Percentiles rank a stretch among this genome's conserved stretches.
These are phyloP conservation scores for Rapana venosa DNA, from an alignment of 2,888 invertebrate species.

Conservation along the genomic window DNA sequence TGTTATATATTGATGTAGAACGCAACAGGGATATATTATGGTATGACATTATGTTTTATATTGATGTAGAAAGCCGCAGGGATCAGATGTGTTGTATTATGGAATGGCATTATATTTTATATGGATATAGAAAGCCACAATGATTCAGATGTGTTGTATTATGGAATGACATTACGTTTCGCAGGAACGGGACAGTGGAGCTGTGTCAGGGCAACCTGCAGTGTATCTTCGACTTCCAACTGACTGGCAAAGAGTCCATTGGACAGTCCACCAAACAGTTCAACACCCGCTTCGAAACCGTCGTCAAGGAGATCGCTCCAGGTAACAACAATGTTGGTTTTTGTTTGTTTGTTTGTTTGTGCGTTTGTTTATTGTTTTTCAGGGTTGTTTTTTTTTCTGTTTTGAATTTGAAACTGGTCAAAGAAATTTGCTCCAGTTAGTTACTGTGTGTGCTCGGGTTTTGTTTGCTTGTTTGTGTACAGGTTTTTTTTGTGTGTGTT, in stretches of 20 bases:
- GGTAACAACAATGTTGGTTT: constrained; percentile 52
- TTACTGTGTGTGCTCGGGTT: neutral
- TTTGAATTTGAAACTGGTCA: neutral
- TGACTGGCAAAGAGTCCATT: constrained; percentile 63
- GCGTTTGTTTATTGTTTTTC: neutral
- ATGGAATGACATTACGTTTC: neutral
- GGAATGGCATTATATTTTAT: too few species aligned
- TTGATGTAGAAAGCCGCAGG: too few species aligned
- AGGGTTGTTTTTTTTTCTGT: neutral
- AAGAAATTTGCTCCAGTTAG: neutral
- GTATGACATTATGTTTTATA: neutral
- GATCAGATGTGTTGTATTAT: too few species aligned
- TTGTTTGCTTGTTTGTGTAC: neutral
- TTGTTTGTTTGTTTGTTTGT: neutral
- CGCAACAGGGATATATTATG: too few species aligned
- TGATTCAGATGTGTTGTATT: too few species aligned
- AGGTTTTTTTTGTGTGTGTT: neutral
- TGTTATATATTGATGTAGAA: too few species aligned
- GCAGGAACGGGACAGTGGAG: constrained; percentile 53
- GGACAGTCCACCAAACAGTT: constrained; percentile 63
- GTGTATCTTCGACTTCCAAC: constrained; percentile 65
- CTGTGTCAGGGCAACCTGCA: constrained; percentile 63
- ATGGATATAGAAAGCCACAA: too few species aligned
- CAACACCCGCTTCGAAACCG: constrained; percentile 61
- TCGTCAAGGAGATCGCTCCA: constrained; percentile 59